These are phyloP conservation scores for Platorchestia sp. DNA, from an alignment of 1,140 invertebrate genomes.

Conservation along the genomic window DNA sequence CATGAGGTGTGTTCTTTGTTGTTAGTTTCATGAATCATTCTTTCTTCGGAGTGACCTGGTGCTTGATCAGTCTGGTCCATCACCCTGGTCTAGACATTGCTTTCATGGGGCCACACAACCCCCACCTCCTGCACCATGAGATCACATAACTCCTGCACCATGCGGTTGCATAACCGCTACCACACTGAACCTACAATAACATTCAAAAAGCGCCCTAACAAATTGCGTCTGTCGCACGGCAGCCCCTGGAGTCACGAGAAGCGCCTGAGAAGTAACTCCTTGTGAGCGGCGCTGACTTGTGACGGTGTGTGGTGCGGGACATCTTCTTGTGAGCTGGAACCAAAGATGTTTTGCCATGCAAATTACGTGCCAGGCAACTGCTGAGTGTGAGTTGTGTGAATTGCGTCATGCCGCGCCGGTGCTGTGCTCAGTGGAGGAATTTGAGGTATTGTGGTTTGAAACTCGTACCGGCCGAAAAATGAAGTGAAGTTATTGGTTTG, in stretches of 20 bases:
- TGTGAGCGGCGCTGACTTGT: neutral
- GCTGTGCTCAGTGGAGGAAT: neutral
- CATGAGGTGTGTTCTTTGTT: neutral
- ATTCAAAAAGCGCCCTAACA: neutral
- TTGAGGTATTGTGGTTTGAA: neutral
- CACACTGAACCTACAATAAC: neutral
- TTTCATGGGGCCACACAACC: neutral
- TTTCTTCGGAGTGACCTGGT: neutral
- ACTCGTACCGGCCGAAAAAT: neutral
- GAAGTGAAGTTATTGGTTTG: neutral
- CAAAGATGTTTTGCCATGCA: neutral
- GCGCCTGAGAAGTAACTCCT: neutral
- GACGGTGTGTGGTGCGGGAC: neutral
- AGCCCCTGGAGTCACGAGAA: neutral
- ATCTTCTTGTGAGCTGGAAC: neutral
- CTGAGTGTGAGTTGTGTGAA: neutral
- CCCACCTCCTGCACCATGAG: neutral
- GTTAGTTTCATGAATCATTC: neutral
- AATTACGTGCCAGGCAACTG: neutral
- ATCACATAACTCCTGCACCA: neutral
- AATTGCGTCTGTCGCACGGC: slow-evolving; percentile 23
- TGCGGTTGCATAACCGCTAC: neutral
- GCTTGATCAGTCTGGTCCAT: neutral
- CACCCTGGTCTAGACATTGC: too few species aligned
- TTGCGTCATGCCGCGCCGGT: neutral